Evolutionary conservation across 2,888 invertebrate genomes (phyloP), one percentile per base, ranked within the genome.

Genomic region (Callinectes sapidus): DNA sequence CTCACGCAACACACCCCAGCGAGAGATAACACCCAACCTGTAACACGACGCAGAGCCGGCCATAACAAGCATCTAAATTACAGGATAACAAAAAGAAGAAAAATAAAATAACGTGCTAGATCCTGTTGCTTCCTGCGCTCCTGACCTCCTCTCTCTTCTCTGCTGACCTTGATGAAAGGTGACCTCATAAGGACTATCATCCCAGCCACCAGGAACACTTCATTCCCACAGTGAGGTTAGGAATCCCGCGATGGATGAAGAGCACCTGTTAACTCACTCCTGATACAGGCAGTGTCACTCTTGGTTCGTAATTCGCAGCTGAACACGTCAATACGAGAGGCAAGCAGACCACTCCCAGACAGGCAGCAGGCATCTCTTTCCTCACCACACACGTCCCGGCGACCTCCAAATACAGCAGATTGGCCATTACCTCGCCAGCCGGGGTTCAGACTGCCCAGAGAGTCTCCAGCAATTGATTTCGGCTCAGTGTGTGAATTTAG

Each of bases 321-420:
- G 35, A 35, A 81, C 32, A 35, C 81, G 35, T 81, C 81, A 81
- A 81, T 81, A 48, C 48, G 3, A 35, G 81, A 81, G 81, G 81
- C 35, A 81, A 13, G 35, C 81, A 81, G 32, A 35, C 13, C 32
- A 81, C 81, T 81, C 81, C 35, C 32, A 35, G 81, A 32, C 81
- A 81, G 35, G 81, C 81, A 81, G 14, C 81, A 81, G 35, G 81
- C 81, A 81, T 81, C 81, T 81, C 35, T 81, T 81, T 16, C 81
- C 81, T 81, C 81, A 81, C 81, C 81, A 81, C 81, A 32, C 77
- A 81, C 81, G 35, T 81, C 81, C 81, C 32, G 35, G 81, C 81
- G 35, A 32, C 81, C 81, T 81, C 81, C 81, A 81, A 81, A 81
- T 81, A 81, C 81, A 81, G 81, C 32, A 81, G 81, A 81, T 81